These are phyloP conservation scores for Ursus arctos DNA, from an alignment of 2,113 vertebrate species.

Conservation along the genomic window DNA sequence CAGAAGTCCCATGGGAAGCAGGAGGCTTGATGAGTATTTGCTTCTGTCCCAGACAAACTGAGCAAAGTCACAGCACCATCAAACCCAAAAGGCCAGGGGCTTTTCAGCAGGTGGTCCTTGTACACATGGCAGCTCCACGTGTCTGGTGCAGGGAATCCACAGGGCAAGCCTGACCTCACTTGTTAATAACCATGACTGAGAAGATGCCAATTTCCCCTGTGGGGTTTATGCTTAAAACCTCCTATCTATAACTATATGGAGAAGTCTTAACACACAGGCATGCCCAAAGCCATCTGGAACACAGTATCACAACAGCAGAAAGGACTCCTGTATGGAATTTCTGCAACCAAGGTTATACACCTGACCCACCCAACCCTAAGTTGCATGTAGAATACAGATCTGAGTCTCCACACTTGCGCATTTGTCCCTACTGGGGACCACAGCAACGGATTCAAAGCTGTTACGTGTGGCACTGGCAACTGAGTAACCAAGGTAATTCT, in stretches of 20 bases:
- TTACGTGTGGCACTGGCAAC: neutral
- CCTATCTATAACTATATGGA: neutral
- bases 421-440: neutral
- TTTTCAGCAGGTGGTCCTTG: neutral
- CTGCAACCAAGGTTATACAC: conserved; percentile 30
- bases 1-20: conserved; percentile 8
- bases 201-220: conserved; percentile 50
- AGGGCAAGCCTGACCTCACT: conserved; percentile 45
- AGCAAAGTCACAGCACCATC: conserved; percentile 6
- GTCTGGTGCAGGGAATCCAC: neutral
- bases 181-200: neutral
- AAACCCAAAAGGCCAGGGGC: neutral
- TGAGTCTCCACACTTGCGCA: neutral
- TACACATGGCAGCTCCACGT: neutral
- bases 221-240: conserved; percentile 33
- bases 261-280: conserved; percentile 35
- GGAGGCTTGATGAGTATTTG: neutral
- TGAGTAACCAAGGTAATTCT: neutral
- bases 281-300: neutral
- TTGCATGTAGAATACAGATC: conserved; percentile 17
- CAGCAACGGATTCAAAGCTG: neutral
- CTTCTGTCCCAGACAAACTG: neutral
- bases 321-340: neutral
- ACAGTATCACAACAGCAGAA: neutral
- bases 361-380: conserved; percentile 46